phyloP scores from a whole-genome alignment of 2,888 invertebrate genomes.

The Strigamia crassipes region DNA sequence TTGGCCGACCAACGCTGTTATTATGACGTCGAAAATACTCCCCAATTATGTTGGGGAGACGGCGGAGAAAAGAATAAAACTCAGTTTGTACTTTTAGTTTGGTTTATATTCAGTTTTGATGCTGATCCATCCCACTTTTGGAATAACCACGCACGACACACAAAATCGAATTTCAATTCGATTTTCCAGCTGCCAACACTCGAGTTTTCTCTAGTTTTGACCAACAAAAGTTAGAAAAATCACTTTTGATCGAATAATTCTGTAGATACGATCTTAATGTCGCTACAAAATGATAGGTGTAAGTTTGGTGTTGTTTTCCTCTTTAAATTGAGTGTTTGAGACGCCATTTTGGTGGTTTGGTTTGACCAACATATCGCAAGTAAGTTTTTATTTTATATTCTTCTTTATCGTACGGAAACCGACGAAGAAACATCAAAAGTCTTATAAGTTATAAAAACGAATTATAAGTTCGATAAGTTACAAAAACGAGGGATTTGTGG shows the following conservation, averaged over 20 bases:
- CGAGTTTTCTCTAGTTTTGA: too few species aligned
- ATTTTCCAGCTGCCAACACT: too few species aligned
- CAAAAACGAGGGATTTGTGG: too few species aligned
- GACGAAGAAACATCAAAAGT: too few species aligned
- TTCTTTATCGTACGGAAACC: too few species aligned
- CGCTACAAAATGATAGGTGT: slow-evolving; percentile 14
- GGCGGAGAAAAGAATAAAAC: slow-evolving; percentile 30
- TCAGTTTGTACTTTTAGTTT: slow-evolving; percentile 12
- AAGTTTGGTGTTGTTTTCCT: neutral
- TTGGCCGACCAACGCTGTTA: slow-evolving; percentile 31
- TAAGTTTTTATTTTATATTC: neutral
- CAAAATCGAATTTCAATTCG: too few species aligned
- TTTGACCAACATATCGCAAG: neutral
- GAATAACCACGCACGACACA: neutral
- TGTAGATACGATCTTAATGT: slow-evolving; percentile 17
- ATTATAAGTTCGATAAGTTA: too few species aligned
- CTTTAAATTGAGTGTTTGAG: neutral
- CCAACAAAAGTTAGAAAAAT: too few species aligned
- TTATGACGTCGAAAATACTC: slow-evolving; percentile 34
- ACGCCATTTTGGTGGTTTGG: neutral
- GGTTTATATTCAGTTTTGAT: neutral
- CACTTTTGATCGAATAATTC: neutral
- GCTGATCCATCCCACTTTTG: neutral
- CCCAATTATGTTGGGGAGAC: slow-evolving; percentile 37
- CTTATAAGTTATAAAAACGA: too few species aligned